Evolutionary conservation across 2,888 invertebrate genomes (phyloP), one percentile per base, ranked within the genome.

Genomic region (Cataglyphis albicans): DNA sequence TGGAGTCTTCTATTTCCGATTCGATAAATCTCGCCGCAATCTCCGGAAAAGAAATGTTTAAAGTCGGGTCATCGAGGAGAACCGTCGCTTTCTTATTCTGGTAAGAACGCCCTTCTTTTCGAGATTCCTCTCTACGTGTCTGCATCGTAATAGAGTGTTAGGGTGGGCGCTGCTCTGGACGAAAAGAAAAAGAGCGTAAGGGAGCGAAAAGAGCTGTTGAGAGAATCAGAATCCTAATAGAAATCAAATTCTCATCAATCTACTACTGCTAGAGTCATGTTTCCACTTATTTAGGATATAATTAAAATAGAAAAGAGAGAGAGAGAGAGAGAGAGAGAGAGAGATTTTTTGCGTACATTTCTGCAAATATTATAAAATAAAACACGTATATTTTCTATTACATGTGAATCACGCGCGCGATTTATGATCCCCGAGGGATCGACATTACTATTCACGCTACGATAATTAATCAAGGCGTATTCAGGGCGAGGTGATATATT

Each of bases 1-100:
- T 61, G 21, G 7, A 25, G 55, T 64, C 57, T 73, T 61, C 78
- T 29, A 63, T 82, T 82, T 78, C 25, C 61, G 35, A 52, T 52
- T 25, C 75, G 57, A 72, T 81, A 80, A 81, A 72, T 83, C 70
- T 78, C n/a, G 44, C 61, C 38, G 63, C 57, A 38, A 67, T 81
- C 67, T 83, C 48, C n/a, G 74, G 44, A 72, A 63, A 81, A 52
- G n/a, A 52, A 61, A 84, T 81, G 48, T 38, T 73, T 59, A 52
- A 81, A 72, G 72, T 76, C 68, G 41, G 41, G 55, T 68, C 76
- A 72, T 35, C 44, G n/a, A 25, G 25, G 41, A 80, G 72, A 41
- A 35, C 32, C 55, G 29, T 76, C 55, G 76, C 29, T 41, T 55
- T 57, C 29, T 68, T 68, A 57, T 57, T 57, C 68, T n/a, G 21